Percentiles rank a stretch among this genome's conserved stretches.
Conservation (phyloP, 1,140 invertebrate species). For the Dinoponera quadriceps region DNA sequence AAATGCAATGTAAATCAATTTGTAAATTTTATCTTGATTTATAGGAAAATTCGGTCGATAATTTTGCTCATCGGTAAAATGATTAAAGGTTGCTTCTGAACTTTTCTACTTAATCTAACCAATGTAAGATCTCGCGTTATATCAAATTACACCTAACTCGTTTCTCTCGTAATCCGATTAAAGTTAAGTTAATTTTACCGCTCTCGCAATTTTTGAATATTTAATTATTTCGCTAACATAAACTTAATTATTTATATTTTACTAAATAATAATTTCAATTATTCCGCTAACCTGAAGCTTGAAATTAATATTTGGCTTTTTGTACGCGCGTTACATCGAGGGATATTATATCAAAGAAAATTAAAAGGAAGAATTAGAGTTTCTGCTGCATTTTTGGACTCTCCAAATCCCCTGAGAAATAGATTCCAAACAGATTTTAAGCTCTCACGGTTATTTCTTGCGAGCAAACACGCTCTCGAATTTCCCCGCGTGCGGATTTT, state of each 20-base stretch:
- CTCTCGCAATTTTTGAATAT: too few relatives aligned
- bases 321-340: background rate
- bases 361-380: background rate
- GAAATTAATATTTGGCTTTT: background rate
- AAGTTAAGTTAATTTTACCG: too few relatives aligned
- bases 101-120: too few relatives aligned
- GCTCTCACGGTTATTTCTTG: background rate
- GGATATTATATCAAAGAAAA: background rate
- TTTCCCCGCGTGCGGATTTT: slow-evolving; percentile 3
- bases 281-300: background rate
- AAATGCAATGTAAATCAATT: too few relatives aligned
- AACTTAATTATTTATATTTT: too few relatives aligned
- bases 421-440: background rate
- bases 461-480: background rate
- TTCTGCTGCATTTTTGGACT: background rate
- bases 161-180: too few relatives aligned
- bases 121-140: too few relatives aligned
- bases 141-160: too few relatives aligned
- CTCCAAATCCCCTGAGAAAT: background rate
- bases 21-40: too few relatives aligned
- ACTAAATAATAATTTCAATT: background rate
- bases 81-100: too few relatives aligned
- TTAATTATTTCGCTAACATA: slow-evolving; percentile 4
- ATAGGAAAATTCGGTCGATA: too few relatives aligned
- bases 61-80: too few relatives aligned